Evolutionary conservation across 2,888 invertebrate species (phyloP).

Genomic region (Coremacera marginata): DNA sequence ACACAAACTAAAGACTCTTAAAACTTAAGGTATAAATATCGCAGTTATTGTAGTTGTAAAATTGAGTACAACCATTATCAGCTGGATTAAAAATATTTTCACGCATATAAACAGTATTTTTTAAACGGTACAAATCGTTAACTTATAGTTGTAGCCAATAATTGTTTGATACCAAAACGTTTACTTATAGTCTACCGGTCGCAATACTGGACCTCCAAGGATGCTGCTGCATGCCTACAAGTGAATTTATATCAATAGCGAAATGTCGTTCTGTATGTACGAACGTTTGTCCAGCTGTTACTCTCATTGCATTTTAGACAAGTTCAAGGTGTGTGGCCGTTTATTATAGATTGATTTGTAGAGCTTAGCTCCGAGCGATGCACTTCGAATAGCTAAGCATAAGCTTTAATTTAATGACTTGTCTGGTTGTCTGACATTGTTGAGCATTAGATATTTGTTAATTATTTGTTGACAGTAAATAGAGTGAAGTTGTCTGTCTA

Average conservation of each 20-base stretch:
- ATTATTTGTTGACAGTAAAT: conserved; percentile 23
- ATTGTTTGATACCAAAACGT: not conserved
- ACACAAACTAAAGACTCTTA: not conserved
- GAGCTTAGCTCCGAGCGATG: not conserved
- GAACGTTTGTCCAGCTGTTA: not conserved
- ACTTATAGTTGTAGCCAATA: not conserved
- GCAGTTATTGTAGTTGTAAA: not conserved
- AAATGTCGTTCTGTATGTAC: not conserved
- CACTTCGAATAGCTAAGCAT: not conserved
- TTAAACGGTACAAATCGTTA: conserved; percentile 36
- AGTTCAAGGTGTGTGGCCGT: conserved; percentile 47
- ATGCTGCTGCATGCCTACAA: not conserved
- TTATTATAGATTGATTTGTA: not conserved
- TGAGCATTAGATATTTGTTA: conserved; percentile 51
- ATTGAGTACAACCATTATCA: not conserved
- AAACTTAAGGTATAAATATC: not conserved
- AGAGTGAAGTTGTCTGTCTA: not conserved
- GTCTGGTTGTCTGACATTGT: conserved; percentile 46
- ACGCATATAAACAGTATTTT: conserved; percentile 32
- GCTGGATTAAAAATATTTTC: conserved; percentile 8
- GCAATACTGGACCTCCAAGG: conserved; percentile 12
- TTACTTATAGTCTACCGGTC: not conserved
- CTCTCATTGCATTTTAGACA: conserved; percentile 19
- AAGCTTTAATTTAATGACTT: conserved; percentile 39
- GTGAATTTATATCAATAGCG: not conserved